phyloP scores from a whole-genome alignment of 2,113 vertebrate genomes.

The Mionectes macconnelli region DNA sequence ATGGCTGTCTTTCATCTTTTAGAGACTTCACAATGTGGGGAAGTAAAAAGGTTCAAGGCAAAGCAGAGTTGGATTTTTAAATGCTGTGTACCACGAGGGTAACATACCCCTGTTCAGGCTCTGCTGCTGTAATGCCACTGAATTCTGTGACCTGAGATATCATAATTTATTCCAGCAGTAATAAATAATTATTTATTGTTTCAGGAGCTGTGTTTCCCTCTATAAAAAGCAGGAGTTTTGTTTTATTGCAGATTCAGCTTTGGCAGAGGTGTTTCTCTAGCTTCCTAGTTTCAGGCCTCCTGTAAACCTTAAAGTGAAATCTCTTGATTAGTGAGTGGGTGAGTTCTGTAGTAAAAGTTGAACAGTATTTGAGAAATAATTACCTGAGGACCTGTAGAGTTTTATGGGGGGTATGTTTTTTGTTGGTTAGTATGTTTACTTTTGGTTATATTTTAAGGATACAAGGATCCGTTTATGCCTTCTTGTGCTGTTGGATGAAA shows the following conservation, averaged over 20 bases:
- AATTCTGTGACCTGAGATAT: neutral
- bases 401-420: neutral
- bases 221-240: neutral
- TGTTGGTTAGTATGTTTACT: neutral
- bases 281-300: neutral
- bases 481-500: neutral
- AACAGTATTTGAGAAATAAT: neutral
- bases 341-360: neutral
- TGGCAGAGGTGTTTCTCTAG: neutral
- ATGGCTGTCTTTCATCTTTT: neutral
- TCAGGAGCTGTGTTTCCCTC: neutral
- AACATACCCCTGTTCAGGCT: neutral
- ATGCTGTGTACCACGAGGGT: neutral
- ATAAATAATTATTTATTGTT: neutral
- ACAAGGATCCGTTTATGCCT: neutral
- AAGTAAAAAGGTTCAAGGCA: neutral
- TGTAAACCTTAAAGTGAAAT: neutral
- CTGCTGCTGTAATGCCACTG: neutral
- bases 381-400: neutral
- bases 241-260: neutral
- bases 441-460: neutral
- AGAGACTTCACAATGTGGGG: neutral
- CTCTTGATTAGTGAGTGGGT: neutral
- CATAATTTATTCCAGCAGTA: neutral
- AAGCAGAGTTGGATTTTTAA: neutral